Base-by-base conservation (phyloP, 2,888 invertebrate genomes). In the Drosophila formosana region DNA sequence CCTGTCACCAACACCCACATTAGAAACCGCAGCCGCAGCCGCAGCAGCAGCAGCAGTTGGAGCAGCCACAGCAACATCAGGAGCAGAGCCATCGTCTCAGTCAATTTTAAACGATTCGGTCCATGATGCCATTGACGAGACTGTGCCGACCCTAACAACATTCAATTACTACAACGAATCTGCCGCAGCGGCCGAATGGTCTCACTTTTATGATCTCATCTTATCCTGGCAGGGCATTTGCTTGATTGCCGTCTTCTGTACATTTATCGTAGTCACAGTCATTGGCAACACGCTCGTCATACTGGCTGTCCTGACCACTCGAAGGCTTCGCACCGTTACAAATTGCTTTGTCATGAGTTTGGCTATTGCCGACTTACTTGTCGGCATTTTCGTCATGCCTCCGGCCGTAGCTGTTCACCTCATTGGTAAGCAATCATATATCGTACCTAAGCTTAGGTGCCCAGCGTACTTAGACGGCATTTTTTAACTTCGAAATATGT, bases 311-410 rank as follows among this genome's bases (percentile, higher is more conserved):
- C 94, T 97, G 81, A 97, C 97, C 0, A 97, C 97, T 0, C 95
- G 96, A 78, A 94, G 98, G 75, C 93, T 99, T 75, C 94, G 98
- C 75, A 98, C 98, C 0, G 97, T 98, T 34, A 98, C 98, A 52
- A 98, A 99, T 91, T 97, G 98, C 90, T 98, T 98, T 92, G 98
- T 99, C 75, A 97, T 98, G 89, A 98, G 98, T 57, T 93, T 99
- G 90, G 98, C 98, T 0, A 96, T 96, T 0, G 98, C 98, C 49
- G 99, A 99, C 93, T 94, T 98, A 92, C 92, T 98, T 76, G 98
- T 99, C 3, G 99, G 98, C 1, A 95, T 98, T 34, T 96, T 97
- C 88, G 98, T 99, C 0, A 96, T 99, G 96, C 98, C 98, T 2
- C 98, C 98, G 50, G 98, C 98, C n/a, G 97, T 98, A 41, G 96